Evolutionary conservation across 1,140 invertebrate species (phyloP).

Genomic region (Phthorimaea operculella): DNA sequence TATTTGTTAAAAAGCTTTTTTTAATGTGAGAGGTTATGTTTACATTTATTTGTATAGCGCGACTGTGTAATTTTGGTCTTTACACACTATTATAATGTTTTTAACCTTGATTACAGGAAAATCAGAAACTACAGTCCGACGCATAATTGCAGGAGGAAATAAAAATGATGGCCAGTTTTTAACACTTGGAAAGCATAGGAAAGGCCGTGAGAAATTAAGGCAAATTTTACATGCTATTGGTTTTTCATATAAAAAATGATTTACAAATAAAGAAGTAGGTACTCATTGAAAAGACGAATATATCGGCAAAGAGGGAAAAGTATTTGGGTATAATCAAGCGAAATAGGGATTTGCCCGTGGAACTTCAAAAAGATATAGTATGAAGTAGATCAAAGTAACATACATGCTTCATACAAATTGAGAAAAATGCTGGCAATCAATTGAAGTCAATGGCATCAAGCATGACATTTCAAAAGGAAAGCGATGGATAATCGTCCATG

Average conservation of each 20-base stretch:
- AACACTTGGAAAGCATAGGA: no score
- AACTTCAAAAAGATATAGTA: constrained; percentile 14
- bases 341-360: constrained; percentile 12
- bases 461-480: constrained; percentile 7
- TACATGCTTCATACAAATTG: constrained; percentile 15
- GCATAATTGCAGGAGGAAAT: no score
- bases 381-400: constrained; percentile 13
- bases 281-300: constrained; percentile 9
- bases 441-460: constrained; percentile 11
- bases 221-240: constrained; percentile 8
- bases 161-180: no score
- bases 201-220: constrained; percentile 2
- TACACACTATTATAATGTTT: no score
- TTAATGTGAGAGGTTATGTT: no score
- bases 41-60: no score
- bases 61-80: no score
- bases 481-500: constrained; percentile 14
- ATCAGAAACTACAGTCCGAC: no score
- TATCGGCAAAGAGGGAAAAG: constrained; percentile 9
- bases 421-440: constrained; percentile 17
- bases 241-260: constrained; percentile 11
- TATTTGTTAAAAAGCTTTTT: no score
- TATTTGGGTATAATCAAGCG: constrained; percentile 1
- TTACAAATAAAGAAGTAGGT: background rate
- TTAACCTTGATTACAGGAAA: no score